Evolutionary conservation across 2,888 invertebrate genomes (phyloP).

Genomic region (Nymphalis urticae): DNA sequence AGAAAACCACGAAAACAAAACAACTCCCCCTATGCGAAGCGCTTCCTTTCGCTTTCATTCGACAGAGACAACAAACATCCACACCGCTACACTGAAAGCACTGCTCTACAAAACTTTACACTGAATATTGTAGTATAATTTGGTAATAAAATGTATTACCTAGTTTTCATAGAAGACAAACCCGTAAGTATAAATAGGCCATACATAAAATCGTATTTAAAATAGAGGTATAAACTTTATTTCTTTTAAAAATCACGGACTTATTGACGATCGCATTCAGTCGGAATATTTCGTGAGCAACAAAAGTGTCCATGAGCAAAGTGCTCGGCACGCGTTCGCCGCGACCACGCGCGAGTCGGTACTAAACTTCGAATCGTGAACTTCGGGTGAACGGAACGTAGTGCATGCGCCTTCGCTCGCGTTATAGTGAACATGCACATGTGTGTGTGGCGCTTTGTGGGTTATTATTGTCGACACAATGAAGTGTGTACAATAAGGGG

Average conservation of each 20-base stretch:
- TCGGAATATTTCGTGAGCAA: constrained; percentile 64
- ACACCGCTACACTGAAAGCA: constrained; percentile 77
- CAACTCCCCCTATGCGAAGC: constrained; percentile 59
- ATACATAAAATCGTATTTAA: constrained; percentile 17
- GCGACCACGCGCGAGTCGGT: constrained; percentile 70
- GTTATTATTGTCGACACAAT: constrained; percentile 71
- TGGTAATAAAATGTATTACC: constrained; percentile 30
- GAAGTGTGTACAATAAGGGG: constrained; percentile 59
- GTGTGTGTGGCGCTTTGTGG: constrained; percentile 62
- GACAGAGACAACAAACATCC: constrained; percentile 63
- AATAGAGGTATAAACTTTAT: constrained; percentile 41
- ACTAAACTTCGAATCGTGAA: constrained; percentile 54
- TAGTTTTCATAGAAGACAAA: constrained; percentile 41
- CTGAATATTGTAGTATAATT: constrained; percentile 41
- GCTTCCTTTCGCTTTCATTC: constrained; percentile 75
- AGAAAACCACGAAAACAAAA: constrained; percentile 74
- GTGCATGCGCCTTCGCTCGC: constrained; percentile 55
- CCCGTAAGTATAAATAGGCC: constrained; percentile 45
- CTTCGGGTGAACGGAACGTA: constrained; percentile 54
- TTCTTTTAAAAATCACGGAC: constrained; percentile 25
- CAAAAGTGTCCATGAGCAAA: constrained; percentile 58
- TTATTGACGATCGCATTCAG: constrained; percentile 50
- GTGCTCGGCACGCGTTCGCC: constrained; percentile 60
- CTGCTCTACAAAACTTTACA: constrained; percentile 69
- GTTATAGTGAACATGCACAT: constrained; percentile 51